phyloP scores from a whole-genome alignment of 2,113 vertebrate genomes.

The Calidris pugnax region DNA sequence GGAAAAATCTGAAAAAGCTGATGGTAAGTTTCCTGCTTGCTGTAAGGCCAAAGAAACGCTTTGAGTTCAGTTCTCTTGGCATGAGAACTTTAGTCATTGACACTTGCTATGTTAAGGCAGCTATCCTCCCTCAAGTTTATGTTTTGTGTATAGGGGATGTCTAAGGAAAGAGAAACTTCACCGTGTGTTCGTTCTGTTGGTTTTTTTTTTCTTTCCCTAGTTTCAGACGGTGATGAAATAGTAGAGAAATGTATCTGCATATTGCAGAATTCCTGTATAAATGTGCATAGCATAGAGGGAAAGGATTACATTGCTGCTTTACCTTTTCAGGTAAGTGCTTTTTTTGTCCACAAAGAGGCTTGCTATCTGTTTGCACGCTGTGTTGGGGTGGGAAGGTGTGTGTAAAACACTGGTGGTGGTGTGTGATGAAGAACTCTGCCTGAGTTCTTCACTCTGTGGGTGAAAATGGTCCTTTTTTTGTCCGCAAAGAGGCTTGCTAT shows the following conservation, averaged over 20 bases:
- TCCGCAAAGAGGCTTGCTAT: neutral
- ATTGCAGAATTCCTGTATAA: constrained; percentile 90
- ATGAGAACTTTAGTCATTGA: neutral
- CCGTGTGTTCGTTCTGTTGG: neutral
- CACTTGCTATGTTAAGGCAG: neutral
- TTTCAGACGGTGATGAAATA: constrained; percentile 58
- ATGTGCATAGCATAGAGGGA: constrained; percentile 91
- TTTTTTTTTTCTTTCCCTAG: neutral
- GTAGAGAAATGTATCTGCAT: constrained; percentile 90
- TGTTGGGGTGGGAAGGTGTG: neutral
- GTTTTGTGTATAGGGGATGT: neutral
- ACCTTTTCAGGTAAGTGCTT: constrained; percentile 88
- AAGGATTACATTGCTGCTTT: constrained; percentile 95
- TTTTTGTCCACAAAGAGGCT: too few relatives aligned
- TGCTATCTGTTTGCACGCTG: rapidly evolving
- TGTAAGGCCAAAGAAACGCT: neutral
- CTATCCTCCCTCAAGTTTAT: neutral
- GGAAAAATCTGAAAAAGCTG: constrained; percentile 76
- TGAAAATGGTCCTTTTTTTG: neutral
- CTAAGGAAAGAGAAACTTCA: neutral
- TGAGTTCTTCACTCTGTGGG: neutral
- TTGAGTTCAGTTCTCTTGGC: neutral
- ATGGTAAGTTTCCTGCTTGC: constrained; percentile 74
- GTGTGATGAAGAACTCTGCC: neutral
- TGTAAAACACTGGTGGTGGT: neutral